phyloP scores from a whole-genome alignment of 2,797 vertebrate genomes.

The Dendrocincla fuliginosa region DNA sequence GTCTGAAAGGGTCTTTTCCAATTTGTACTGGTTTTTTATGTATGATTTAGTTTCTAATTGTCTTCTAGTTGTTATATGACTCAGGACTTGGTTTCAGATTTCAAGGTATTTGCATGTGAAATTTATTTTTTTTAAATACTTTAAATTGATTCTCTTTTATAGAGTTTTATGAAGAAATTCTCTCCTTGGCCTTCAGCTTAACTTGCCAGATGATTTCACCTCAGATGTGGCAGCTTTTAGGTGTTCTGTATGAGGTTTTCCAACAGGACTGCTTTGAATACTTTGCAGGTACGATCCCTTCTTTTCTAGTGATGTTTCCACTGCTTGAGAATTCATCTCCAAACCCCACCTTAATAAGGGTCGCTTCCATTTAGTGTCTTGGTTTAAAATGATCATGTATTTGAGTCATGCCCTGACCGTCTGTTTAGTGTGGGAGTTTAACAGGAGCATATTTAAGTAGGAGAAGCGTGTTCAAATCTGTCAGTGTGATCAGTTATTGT shows the following conservation, averaged over 20 bases:
- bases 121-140: background rate
- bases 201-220: constrained; percentile 94
- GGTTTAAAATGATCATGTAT: background rate
- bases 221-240: constrained; percentile 97
- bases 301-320: background rate
- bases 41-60: background rate
- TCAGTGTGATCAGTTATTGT: background rate
- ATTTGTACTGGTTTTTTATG: background rate
- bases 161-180: constrained; percentile 99
- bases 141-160: constrained; percentile 25
- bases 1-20: background rate
- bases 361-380: background rate
- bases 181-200: constrained; percentile 93
- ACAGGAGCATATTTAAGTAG: background rate
- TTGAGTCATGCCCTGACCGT: background rate
- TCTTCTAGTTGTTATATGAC: background rate
- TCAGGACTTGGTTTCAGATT: background rate
- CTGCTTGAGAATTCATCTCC: background rate
- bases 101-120: background rate
- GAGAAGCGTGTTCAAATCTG: background rate
- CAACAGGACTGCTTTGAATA: constrained; percentile 96
- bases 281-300: constrained; percentile 86
- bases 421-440: background rate
- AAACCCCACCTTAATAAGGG: background rate
- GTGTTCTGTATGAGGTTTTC: constrained; percentile 91